Conservation (phyloP, 2,113 vertebrate genomes). For the Ovis aries region DNA sequence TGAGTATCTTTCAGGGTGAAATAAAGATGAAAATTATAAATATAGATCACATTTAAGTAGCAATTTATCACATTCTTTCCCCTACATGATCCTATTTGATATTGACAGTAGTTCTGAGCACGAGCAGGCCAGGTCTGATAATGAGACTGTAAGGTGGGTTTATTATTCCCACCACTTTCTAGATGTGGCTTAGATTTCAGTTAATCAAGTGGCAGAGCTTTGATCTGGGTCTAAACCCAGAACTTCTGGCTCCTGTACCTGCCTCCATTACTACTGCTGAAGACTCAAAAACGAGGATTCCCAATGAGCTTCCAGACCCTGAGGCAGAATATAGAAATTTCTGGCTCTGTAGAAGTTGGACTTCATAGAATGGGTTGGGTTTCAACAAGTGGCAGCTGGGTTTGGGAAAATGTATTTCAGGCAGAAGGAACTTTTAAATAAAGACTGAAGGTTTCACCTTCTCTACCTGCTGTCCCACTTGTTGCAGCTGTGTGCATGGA, state of each 20-base stretch:
- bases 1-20: neutral
- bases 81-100: neutral
- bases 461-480: no score
- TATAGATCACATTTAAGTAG: neutral
- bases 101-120: neutral
- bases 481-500: neutral
- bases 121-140: neutral
- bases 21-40: neutral
- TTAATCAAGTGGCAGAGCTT: neutral
- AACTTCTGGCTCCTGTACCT: neutral
- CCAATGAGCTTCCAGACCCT: neutral
- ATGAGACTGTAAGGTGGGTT: neutral
- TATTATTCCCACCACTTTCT: neutral
- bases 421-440: neutral
- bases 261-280: neutral
- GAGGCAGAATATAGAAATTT: neutral
- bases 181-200: neutral
- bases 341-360: neutral
- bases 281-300: neutral
- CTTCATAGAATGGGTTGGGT: neutral
- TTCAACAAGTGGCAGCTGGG: neutral
- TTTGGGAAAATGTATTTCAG: neutral
- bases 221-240: neutral
- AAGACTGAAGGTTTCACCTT: neutral
- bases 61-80: neutral